Base-by-base conservation (phyloP, 2,888 invertebrate genomes). In the Oithona nana region DNA sequence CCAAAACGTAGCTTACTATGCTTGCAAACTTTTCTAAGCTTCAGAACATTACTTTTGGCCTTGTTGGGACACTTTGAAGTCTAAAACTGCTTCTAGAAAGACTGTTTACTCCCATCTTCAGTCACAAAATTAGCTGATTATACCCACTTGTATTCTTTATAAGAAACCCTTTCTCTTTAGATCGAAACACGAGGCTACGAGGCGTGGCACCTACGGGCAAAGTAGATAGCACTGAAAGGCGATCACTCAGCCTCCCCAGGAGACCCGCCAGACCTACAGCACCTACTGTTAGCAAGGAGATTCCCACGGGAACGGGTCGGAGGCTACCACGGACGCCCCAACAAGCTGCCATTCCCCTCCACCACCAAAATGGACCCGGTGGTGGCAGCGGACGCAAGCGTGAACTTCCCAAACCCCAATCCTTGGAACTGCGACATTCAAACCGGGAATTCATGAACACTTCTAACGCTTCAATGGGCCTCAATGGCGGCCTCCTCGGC, bases 311-410 rank as follows among this genome's bases (percentile, higher is more conserved):
- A 20, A 62, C 55, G 8, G 62, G 62, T 3, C 11, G 64, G 60
- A 28, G 65, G 57, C 48, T 64, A 61, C 57, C 66, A 57, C 48
- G 59, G 63, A 55, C 64, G 61, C 20, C 65, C 64, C 28, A 59
- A 16, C 22, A 59, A 8, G 28, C 59, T 13, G 24, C 31, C 6
- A 22, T 48, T 50, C 59, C 59, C 4, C 50, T 59, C 13, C 59
- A 39, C 28, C 50, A 22, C 11, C 26, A 22, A 20, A 24, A 48
- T 6, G 26, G 24, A 4, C 20, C 24, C n/a, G 29, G 22, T 20
- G 31, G 62, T 20, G 26, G 22, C 6, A 48, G 29, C n/a, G 29
- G 22, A 24, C 62, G 62, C 22, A 55, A 62, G 48, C 52, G 62
- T 8, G 54, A 62, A 28, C 56, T 62, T 20, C 62, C 62, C 1